Evolutionary conservation across 1,140 invertebrate species (phyloP).

Genomic region (roundworm (Caenorhabditis elegans)): WBcel235 BX284606.5:15523001-15523500

Average conservation of each 20-base stretch:
- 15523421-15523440: neutral
- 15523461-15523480: slow-evolving; percentile 2
- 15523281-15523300: slow-evolving; percentile 56
- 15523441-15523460: neutral
- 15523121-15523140: slow-evolving; percentile 50
- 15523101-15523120: neutral
- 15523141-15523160: slow-evolving; percentile 45
- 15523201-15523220: slow-evolving; percentile 60
- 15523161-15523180: slow-evolving; percentile 55
- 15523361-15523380: neutral
- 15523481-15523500: slow-evolving; percentile 31
- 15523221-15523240: slow-evolving; percentile 50
- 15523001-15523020: slow-evolving; percentile 9
- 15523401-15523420: neutral
- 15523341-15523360: neutral
- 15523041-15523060: slow-evolving; percentile 41
- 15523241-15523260: slow-evolving; percentile 53
- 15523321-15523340: neutral
- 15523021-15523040: slow-evolving; percentile 41
- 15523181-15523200: slow-evolving; percentile 51
- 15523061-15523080: neutral
- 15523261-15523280: slow-evolving; percentile 53
- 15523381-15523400: neutral
- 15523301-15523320: slow-evolving; percentile 26
- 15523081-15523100: neutral